phyloP scores from a whole-genome alignment of 2,888 invertebrate genomes.

The Euclidia mi region DNA sequence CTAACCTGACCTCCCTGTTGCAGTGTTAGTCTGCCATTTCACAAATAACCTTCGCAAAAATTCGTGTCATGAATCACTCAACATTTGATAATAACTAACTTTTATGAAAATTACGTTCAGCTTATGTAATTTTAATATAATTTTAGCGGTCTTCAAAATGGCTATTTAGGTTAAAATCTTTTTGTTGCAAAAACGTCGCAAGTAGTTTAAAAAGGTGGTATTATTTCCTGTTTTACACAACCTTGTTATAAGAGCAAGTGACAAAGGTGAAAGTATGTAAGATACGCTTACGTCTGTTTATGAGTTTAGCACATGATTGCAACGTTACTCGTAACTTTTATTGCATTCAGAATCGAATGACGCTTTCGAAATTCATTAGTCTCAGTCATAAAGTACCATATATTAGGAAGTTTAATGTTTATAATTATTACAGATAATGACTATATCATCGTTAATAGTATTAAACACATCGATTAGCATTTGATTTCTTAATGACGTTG shows the following conservation, averaged over 20 bases:
- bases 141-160: not conserved
- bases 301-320: conserved; percentile 28
- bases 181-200: conserved; percentile 3
- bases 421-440: no score
- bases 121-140: conserved; percentile 8
- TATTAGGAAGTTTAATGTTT: no score
- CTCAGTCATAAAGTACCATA: not conserved
- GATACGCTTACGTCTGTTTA: conserved; percentile 17
- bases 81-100: conserved; percentile 4
- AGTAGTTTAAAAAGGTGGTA: conserved; percentile 14
- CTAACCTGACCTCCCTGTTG: not conserved
- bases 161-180: conserved; percentile 20
- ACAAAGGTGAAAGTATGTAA: conserved; percentile 42
- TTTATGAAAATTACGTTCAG: conserved; percentile 3
- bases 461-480: no score
- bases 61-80: conserved; percentile 31
- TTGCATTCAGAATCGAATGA: conserved; percentile 46
- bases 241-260: conserved; percentile 13
- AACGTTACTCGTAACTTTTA: conserved; percentile 18
- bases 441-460: no score
- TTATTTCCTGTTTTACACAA: conserved; percentile 32
- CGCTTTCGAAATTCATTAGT: conserved; percentile 34
- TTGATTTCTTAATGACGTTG: no score
- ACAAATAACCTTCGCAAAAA: conserved; percentile 38
- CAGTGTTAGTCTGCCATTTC: not conserved